A percentile compares a stretch with the other conserved stretches of the same genome.
Evolutionary conservation across 2,113 vertebrate species (phyloP).

Genomic region (Hyperoodon ampullatus): DNA sequence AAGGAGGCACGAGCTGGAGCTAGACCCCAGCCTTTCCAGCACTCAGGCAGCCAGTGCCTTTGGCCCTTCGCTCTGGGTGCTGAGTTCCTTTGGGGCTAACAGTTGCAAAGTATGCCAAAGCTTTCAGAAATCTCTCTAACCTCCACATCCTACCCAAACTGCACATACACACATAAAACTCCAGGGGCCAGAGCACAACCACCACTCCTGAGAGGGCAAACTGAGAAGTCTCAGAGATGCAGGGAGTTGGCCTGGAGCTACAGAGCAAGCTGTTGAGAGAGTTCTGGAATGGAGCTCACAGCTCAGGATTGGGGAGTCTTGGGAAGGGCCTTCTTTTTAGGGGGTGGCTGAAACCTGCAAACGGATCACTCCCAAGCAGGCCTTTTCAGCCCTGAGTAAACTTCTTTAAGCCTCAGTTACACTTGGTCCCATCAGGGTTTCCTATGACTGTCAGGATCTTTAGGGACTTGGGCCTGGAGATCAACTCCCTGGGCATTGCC

Average conservation of each 20-base stretch:
- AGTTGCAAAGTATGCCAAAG: neutral
- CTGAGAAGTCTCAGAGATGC: neutral
- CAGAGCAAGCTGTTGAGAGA: fast-evolving
- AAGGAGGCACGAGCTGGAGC: neutral
- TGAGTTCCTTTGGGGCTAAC: neutral
- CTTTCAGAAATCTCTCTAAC: neutral
- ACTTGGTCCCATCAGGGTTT: neutral
- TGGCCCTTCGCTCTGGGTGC: neutral
- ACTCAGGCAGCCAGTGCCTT: neutral
- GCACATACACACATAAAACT: neutral
- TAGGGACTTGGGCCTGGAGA: neutral
- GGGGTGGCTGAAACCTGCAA: neutral
- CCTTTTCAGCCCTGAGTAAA: neutral
- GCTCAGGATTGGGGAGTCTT: neutral
- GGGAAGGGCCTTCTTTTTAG: neutral
- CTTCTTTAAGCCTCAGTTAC: neutral
- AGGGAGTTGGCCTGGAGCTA: neutral
- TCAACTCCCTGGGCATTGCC: neutral
- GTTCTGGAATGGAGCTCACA: neutral
- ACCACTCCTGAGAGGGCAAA: neutral
- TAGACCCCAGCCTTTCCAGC: neutral
- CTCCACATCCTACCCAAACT: neutral
- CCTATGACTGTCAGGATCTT: neutral
- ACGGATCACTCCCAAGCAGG: neutral
- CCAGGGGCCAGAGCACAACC: neutral